Evolutionary conservation across 2,888 invertebrate species (phyloP).

Genomic region (Luperina testacea): DNA sequence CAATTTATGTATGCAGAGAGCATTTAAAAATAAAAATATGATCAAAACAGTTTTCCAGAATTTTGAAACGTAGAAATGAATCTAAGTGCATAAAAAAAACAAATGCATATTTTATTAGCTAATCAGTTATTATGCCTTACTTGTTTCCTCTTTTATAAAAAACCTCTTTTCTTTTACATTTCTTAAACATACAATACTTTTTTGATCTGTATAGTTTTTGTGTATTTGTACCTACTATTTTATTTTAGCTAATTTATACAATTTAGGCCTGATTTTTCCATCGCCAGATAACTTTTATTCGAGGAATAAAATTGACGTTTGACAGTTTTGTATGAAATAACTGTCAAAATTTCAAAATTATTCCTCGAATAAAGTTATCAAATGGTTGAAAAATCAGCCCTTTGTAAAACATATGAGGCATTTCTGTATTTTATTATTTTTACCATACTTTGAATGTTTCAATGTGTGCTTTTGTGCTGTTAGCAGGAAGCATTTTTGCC

Average conservation of each 20-base stretch:
- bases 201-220: not conserved
- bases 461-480: not conserved
- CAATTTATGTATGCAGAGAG: conserved; percentile 15
- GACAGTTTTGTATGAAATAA: too few relatives aligned
- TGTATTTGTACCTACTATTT: not conserved
- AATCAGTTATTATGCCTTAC: not conserved
- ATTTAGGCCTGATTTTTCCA: too few relatives aligned
- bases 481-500: not conserved
- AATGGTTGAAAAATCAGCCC: too few relatives aligned
- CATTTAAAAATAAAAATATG: not conserved
- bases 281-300: too few relatives aligned
- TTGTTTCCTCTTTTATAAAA: not conserved
- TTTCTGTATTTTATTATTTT: not conserved
- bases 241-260: not conserved
- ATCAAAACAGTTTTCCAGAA: not conserved
- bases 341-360: too few relatives aligned
- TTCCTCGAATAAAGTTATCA: too few relatives aligned
- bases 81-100: not conserved
- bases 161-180: not conserved
- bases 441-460: not conserved
- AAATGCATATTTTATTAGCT: not conserved
- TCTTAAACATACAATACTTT: not conserved
- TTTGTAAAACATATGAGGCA: not conserved
- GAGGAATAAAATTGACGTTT: too few relatives aligned
- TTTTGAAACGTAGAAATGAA: not conserved